These are phyloP conservation scores for Drosophila setosimentum DNA, from an alignment of 2,888 invertebrate species.

Conservation along the genomic window DNA sequence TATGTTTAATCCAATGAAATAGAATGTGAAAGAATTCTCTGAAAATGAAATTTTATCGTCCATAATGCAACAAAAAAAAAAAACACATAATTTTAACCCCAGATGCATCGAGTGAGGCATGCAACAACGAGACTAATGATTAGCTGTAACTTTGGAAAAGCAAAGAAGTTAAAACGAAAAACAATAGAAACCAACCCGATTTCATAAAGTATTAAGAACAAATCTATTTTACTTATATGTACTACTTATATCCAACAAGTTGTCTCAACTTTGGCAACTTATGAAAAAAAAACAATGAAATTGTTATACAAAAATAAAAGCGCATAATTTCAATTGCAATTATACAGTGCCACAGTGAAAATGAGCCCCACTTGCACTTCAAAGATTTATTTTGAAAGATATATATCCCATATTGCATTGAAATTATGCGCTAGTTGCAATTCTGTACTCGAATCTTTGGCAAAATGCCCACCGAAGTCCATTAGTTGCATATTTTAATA, in stretches of 20 bases:
- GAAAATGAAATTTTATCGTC: conserved; percentile 38
- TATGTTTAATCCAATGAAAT: conserved; percentile 13
- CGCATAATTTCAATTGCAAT: conserved; percentile 48
- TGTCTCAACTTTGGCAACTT: background rate
- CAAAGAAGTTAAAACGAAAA: conserved; percentile 20
- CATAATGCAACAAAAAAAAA: conserved; percentile 8
- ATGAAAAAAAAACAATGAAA: background rate
- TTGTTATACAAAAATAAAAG: conserved; percentile 16
- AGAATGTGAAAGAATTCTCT: conserved; percentile 6
- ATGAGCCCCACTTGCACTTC: conserved; percentile 34
- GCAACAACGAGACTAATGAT: conserved; percentile 61
- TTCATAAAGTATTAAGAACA: conserved; percentile 16
- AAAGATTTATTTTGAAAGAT: background rate
- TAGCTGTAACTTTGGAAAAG: conserved; percentile 33
- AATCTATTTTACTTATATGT: conserved; percentile 19
- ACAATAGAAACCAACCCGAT: conserved; percentile 34
- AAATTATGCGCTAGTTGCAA: conserved; percentile 42
- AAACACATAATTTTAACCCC: background rate
- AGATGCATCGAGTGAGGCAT: conserved; percentile 58
- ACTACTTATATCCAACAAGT: background rate
- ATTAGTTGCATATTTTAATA: conserved; percentile 43
- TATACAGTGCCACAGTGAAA: conserved; percentile 8
- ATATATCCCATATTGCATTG: conserved; percentile 15
- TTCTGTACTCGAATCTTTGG: conserved; percentile 56
- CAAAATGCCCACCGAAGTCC: conserved; percentile 69